Evolutionary conservation across 2,113 vertebrate genomes (phyloP).

Genomic region (Dissostichus mawsoni): DNA sequence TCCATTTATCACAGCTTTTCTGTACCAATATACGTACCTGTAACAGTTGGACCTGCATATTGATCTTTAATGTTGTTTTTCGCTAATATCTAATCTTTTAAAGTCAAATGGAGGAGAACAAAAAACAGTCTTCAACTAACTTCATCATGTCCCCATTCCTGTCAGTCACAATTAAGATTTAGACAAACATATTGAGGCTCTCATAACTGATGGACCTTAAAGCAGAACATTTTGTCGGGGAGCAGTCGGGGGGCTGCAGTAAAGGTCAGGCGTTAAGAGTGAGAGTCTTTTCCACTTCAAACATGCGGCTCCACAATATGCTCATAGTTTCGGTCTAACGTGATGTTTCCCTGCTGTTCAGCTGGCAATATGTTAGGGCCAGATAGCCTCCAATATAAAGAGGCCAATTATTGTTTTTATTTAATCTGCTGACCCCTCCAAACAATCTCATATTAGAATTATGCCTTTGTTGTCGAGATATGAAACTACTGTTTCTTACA

Average conservation of each 20-base stretch:
- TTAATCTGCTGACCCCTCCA: conserved; percentile 31
- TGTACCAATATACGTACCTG: too few species aligned
- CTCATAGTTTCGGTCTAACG: conserved; percentile 34
- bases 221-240: conserved; percentile 13
- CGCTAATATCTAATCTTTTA: too few species aligned
- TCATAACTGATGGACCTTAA: conserved; percentile 30
- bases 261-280: conserved; percentile 67
- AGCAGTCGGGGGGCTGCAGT: conserved; percentile 50
- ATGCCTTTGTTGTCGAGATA: conserved; percentile 42
- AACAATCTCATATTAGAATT: conserved; percentile 34
- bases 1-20: too few species aligned
- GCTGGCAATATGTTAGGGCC: conserved; percentile 50
- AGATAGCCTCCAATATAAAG: conserved; percentile 61
- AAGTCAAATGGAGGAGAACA: not conserved
- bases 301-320: conserved; percentile 21
- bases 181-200: conserved; percentile 27
- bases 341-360: conserved; percentile 42
- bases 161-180: conserved; percentile 1
- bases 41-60: too few species aligned
- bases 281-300: conserved; percentile 58
- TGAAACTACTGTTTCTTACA: conserved; percentile 16
- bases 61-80: too few species aligned
- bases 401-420: conserved; percentile 34
- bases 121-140: not conserved
- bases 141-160: not conserved